Evolutionary conservation across 2,888 invertebrate genomes (phyloP).

Genomic region (Morpho achilles): DNA sequence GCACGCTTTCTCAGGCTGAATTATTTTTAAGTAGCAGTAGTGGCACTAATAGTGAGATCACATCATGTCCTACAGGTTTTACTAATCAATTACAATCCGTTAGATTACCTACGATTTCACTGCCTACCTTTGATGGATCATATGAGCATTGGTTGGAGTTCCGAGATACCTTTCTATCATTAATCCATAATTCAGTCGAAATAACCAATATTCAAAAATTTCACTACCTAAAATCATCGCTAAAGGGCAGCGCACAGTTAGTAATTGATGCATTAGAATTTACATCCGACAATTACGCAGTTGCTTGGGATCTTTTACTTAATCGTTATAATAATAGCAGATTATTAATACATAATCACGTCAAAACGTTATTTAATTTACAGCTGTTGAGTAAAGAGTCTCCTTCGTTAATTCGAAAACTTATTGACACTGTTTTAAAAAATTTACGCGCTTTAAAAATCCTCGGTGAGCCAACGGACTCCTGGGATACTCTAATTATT

Average conservation of each 20-base stretch:
- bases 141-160: neutral
- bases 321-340: constrained; percentile 5
- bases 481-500: too few relatives aligned
- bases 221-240: constrained; percentile 8
- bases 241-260: neutral
- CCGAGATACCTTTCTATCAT: neutral
- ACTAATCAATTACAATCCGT: neutral
- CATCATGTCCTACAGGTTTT: neutral
- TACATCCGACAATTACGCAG: neutral
- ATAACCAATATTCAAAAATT: constrained; percentile 4
- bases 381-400: constrained; percentile 19
- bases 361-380: constrained; percentile 23
- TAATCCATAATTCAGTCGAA: neutral
- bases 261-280: constrained; percentile 2
- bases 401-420: constrained; percentile 18
- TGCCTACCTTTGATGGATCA: constrained; percentile 1
- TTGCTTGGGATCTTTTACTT: neutral
- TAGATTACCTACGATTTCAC: neutral
- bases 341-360: constrained; percentile 15
- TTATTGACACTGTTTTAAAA: constrained; percentile 22
- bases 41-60: neutral
- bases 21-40: neutral
- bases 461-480: neutral
- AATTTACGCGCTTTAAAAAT: constrained; percentile 20
- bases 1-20: neutral